These are phyloP conservation scores for Nasonia vitripennis DNA, from an alignment of 1,140 invertebrate species.

Conservation along the genomic window DNA sequence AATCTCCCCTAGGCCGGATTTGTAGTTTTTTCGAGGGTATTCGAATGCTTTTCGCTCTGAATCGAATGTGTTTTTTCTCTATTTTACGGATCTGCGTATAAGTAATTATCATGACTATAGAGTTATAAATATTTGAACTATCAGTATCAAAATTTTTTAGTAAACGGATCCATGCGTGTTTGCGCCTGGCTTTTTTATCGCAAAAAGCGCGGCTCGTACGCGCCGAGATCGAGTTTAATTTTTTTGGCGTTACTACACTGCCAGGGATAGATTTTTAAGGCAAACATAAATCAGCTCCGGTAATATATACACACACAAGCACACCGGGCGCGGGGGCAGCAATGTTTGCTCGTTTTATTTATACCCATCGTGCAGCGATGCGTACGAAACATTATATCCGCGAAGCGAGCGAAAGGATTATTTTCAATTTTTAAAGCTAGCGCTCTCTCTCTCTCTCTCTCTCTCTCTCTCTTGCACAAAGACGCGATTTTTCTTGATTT, in stretches of 20 bases:
- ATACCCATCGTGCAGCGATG: neutral
- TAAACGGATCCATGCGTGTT: too few species aligned
- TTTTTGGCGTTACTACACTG: neutral
- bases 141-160: too few species aligned
- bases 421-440: neutral
- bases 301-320: neutral
- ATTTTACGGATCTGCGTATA: too few species aligned
- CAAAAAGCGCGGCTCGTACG: neutral
- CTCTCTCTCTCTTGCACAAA: neutral
- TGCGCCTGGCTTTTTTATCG: neutral
- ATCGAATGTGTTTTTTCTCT: neutral
- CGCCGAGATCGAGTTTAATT: neutral
- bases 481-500: neutral
- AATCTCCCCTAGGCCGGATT: neutral
- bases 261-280: neutral
- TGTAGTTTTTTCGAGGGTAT: too few species aligned
- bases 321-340: neutral
- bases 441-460: too few species aligned
- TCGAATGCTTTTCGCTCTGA: too few species aligned
- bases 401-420: neutral
- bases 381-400: neutral
- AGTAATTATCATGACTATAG: too few species aligned
- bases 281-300: neutral
- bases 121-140: too few species aligned
- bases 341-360: neutral